Conservation (phyloP, 2,113 vertebrate species). For the Todiramphus chloris region DNA sequence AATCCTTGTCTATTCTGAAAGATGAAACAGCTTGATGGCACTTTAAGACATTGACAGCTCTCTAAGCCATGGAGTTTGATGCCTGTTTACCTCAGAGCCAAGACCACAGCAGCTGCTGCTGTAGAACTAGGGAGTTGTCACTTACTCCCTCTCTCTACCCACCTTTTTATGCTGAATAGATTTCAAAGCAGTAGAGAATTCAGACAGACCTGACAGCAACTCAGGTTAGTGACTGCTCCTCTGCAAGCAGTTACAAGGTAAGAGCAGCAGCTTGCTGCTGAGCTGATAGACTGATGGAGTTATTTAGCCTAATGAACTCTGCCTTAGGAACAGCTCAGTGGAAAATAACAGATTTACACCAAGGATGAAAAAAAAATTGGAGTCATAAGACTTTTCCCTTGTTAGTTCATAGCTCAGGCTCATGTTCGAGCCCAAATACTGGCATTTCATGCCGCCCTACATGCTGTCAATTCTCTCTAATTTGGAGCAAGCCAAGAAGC, state of each 20-base stretch:
- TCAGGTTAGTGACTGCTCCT: not conserved
- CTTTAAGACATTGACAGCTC: not conserved
- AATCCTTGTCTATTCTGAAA: not conserved
- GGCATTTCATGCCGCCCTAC: not conserved
- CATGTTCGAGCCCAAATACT: not conserved
- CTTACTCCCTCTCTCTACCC: not conserved
- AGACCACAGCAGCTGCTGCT: not conserved
- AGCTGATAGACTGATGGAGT: not conserved
- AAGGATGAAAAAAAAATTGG: not conserved
- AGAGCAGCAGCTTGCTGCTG: not conserved
- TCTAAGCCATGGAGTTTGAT: not conserved
- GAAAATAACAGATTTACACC: not conserved
- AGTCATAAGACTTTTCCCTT: not conserved
- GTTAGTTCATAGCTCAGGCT: not conserved
- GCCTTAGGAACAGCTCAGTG: not conserved
- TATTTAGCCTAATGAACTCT: not conserved
- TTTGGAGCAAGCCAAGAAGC: not conserved
- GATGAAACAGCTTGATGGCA: not conserved
- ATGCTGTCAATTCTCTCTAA: not conserved
- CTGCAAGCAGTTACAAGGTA: not conserved
- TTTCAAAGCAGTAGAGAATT: not conserved
- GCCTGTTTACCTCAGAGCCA: not conserved
- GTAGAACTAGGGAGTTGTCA: not conserved
- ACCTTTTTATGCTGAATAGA: not conserved
- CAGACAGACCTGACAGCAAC: not conserved